Percentiles rank a stretch among this genome's conserved stretches.
Conservation (phyloP, 35 echinoderm and acorn worm genomes). For the Hemicentrotus pulcherrimus region DNA sequence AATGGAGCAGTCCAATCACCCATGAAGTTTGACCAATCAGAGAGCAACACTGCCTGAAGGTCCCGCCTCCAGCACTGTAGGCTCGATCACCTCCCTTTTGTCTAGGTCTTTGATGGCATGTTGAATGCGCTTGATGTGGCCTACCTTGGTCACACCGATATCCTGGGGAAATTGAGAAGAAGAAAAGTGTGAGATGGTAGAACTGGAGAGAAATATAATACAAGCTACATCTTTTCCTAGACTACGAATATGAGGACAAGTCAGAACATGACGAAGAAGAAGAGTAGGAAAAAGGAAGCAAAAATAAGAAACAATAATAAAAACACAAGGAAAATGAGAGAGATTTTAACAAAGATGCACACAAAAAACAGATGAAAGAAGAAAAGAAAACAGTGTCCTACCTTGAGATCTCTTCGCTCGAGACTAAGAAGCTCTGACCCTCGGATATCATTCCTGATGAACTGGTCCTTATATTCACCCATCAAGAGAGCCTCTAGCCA, state of each 20-base stretch:
- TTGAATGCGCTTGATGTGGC: constrained; percentile 91
- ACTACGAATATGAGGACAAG: no score
- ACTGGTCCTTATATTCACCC: constrained; percentile 90
- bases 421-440: constrained; percentile 82
- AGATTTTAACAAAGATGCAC: background rate
- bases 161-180: constrained; percentile 62
- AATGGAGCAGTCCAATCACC: background rate
- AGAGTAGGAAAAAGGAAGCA: no score
- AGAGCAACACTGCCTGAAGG: constrained; percentile 35
- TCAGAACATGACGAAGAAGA: no score
- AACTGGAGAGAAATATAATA: background rate
- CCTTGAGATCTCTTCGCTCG: constrained; percentile 94
- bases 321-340: no score
- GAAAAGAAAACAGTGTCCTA: background rate
- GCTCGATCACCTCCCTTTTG: constrained; percentile 61
- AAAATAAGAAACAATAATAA: no score
- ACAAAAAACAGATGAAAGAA: background rate
- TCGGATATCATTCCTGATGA: constrained; percentile 94
- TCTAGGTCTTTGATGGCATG: constrained; percentile 94
- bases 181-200: background rate
- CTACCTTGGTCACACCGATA: constrained; percentile 96
- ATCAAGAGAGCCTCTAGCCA: constrained; percentile 89
- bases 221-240: no score
- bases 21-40: constrained; percentile 11
- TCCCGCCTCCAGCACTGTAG: constrained; percentile 43